phyloP scores from a whole-genome alignment of 2,888 invertebrate species.

The Dysmachus trigonus region DNA sequence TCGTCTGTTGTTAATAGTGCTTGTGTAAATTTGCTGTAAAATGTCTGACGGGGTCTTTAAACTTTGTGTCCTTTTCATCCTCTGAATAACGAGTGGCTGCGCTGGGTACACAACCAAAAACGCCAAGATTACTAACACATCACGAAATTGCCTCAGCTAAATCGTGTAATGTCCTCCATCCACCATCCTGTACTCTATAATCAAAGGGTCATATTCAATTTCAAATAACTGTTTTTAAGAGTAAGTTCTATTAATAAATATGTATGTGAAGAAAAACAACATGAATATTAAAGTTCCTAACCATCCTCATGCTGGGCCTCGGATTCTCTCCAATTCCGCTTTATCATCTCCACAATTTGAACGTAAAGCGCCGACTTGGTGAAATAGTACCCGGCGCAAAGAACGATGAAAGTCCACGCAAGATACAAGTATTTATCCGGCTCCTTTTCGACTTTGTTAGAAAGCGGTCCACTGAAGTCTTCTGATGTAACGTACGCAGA shows the following conservation, averaged over 20 bases:
- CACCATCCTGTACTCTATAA: too few species aligned
- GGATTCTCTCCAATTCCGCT: constrained; percentile 88
- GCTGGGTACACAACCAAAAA: too few species aligned
- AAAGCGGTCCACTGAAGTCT: constrained; percentile 83
- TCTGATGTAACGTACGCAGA: constrained; percentile 76
- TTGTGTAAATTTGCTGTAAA: too few species aligned
- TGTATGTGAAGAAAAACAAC: background rate
- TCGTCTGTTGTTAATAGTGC: too few species aligned
- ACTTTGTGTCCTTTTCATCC: too few species aligned
- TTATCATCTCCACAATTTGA: constrained; percentile 82
- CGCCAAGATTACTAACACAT: too few species aligned
- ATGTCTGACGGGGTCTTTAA: too few species aligned
- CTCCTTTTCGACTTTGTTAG: constrained; percentile 77
- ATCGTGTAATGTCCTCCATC: too few species aligned
- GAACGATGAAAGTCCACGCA: constrained; percentile 85
- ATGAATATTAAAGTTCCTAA: background rate
- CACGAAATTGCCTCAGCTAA: too few species aligned
- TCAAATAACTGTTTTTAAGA: background rate
- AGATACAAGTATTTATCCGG: constrained; percentile 83
- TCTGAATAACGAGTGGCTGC: too few species aligned
- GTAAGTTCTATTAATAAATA: background rate
- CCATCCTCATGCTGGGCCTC: constrained; percentile 68
- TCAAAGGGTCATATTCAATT: background rate
- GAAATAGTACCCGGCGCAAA: constrained; percentile 79
- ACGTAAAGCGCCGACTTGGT: constrained; percentile 78